These are phyloP conservation scores for Drosophila vallismaia DNA, from an alignment of 2,888 invertebrate species.

Conservation along the genomic window DNA sequence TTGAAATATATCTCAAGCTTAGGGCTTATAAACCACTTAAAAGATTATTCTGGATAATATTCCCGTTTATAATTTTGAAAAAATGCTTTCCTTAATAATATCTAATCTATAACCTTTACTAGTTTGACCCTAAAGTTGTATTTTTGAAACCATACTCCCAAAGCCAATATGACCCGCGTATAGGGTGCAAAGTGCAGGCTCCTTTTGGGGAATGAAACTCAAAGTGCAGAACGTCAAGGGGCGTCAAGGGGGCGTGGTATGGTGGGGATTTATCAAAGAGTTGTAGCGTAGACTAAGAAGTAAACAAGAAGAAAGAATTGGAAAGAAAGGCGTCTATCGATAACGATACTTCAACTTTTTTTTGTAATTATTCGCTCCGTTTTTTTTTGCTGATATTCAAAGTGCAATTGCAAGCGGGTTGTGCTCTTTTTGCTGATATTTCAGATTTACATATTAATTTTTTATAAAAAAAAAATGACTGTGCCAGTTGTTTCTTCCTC, in stretches of 20 bases:
- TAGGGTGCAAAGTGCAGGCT: background rate
- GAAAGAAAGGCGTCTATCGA: conserved; percentile 3
- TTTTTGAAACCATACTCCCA: background rate
- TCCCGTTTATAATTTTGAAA: too few species aligned
- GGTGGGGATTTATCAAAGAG: conserved; percentile 2
- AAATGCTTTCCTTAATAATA: too few species aligned
- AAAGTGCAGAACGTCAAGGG: background rate
- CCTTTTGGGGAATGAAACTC: too few species aligned
- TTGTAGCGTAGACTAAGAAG: conserved; percentile 32
- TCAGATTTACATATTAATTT: conserved; percentile 20
- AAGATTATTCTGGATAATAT: too few species aligned
- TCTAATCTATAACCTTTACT: too few species aligned
- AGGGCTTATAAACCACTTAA: background rate
- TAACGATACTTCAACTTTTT: conserved; percentile 12
- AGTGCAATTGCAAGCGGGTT: conserved; percentile 24
- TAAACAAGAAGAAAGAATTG: conserved; percentile 35
- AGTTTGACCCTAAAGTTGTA: too few species aligned
- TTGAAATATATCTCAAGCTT: background rate
- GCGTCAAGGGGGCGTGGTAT: conserved; percentile 2
- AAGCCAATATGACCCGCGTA: background rate
- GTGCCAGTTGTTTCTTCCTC: conserved; percentile 56
- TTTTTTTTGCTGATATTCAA: background rate
- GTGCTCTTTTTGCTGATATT: conserved; percentile 44
- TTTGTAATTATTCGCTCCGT: background rate
- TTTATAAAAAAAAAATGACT: conserved; percentile 1